Percentiles rank a stretch among this genome's conserved stretches.
These are phyloP conservation scores for Gisinianus flammeolus DNA, from an alignment of 2,888 invertebrate species.

Conservation along the genomic window DNA sequence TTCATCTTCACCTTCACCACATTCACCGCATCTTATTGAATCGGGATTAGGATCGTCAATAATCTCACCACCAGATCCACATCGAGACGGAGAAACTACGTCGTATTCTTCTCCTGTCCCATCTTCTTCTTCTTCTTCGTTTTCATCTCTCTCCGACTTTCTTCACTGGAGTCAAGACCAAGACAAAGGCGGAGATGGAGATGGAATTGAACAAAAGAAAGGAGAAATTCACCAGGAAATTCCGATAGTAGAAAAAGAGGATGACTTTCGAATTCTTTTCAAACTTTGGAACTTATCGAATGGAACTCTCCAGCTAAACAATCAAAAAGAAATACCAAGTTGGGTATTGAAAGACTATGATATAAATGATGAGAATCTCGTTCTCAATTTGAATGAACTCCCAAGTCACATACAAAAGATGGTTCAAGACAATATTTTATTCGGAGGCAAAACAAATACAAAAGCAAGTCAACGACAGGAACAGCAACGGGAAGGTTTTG, in stretches of 20 bases:
- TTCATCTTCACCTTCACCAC: not conserved
- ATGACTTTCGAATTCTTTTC: conserved; percentile 39
- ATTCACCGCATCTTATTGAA: too few species aligned
- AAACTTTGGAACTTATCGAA: conserved; percentile 50
- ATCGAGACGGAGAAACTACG: too few species aligned
- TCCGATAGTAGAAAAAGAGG: not conserved
- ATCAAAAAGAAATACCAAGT: conserved; percentile 48
- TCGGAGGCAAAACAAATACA: not conserved
- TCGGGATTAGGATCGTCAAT: not conserved
- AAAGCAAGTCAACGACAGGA: not conserved
- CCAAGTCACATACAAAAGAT: conserved; percentile 45
- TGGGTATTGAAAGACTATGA: conserved; percentile 47
- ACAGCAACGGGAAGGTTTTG: not conserved
- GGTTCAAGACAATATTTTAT: conserved; percentile 15
- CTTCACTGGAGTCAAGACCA: too few species aligned
- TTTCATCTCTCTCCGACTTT: too few species aligned
- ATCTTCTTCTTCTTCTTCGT: not conserved
- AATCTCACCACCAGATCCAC: too few species aligned
- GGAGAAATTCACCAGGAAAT: not conserved
- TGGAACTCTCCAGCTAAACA: conserved; percentile 47
- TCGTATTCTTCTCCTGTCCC: too few species aligned
- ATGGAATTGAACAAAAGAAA: too few species aligned
- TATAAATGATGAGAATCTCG: conserved; percentile 39
- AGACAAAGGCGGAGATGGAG: too few species aligned
- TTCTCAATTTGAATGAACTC: conserved; percentile 51